Conservation (phyloP, 2,888 invertebrate species). For the Brenthis hecate region DNA sequence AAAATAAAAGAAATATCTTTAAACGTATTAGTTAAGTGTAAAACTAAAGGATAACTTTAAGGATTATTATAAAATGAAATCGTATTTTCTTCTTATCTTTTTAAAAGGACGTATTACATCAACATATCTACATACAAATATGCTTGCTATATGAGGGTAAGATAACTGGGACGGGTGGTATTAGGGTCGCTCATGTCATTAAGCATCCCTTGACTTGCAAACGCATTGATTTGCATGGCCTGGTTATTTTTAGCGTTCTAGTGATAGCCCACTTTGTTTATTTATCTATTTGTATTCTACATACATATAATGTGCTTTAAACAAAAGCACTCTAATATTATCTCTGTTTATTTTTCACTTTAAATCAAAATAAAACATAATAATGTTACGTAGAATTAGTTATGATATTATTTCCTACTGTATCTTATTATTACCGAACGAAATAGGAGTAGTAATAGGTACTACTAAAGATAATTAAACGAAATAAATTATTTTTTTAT, state of each 20-base stretch:
- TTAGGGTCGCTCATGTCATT: conserved; percentile 26
- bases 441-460: too few species aligned
- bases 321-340: background rate
- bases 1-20: too few species aligned
- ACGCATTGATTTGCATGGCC: conserved; percentile 30
- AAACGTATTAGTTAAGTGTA: too few species aligned
- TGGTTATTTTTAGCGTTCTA: conserved; percentile 12
- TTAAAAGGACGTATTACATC: conserved; percentile 8
- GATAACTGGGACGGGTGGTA: conserved; percentile 21
- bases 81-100: conserved; percentile 1
- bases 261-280: background rate
- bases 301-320: background rate
- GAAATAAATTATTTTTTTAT: too few species aligned
- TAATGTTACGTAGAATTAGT: too few species aligned
- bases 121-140: background rate
- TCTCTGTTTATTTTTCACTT: background rate
- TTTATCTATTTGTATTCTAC: too few species aligned
- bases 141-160: conserved; percentile 6
- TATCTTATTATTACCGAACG: too few species aligned
- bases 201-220: conserved; percentile 26
- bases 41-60: too few species aligned
- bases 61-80: background rate
- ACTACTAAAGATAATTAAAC: too few species aligned
- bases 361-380: too few species aligned
- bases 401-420: too few species aligned